Percentiles rank a stretch among this genome's conserved stretches.
Evolutionary conservation across 2,888 invertebrate genomes (phyloP).

Genomic region (Drosophila bunnanda): DNA sequence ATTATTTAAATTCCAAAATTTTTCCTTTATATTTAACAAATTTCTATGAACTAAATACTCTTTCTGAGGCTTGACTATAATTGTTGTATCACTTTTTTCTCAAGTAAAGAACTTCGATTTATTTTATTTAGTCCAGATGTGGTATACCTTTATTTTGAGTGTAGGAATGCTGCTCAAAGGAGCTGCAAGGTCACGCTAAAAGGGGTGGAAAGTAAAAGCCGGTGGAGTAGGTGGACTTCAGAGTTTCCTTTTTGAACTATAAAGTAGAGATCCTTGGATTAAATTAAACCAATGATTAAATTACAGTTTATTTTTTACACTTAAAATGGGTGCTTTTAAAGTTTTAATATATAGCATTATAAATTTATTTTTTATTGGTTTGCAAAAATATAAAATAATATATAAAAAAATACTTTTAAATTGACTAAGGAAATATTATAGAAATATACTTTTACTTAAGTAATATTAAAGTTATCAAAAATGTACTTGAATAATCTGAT

Average conservation of each 20-base stretch:
- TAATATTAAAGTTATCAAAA: not conserved
- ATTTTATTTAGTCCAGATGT: not conserved
- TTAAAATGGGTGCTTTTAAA: not conserved
- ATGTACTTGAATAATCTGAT: no score
- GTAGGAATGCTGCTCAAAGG: conserved; percentile 20
- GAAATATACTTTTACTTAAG: no score
- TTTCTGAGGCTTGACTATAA: not conserved
- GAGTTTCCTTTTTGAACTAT: not conserved
- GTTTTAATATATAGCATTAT: not conserved
- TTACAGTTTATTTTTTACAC: not conserved
- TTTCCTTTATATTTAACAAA: no score
- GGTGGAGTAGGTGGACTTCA: conserved; percentile 3
- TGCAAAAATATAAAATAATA: no score
- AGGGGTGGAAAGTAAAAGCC: conserved; percentile 5
- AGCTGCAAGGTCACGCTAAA: conserved; percentile 25
- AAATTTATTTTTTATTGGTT: no score
- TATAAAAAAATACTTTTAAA: not conserved
- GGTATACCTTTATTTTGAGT: not conserved
- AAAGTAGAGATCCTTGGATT: not conserved
- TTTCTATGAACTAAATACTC: not conserved
- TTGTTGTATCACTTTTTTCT: not conserved
- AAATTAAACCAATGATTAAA: not conserved
- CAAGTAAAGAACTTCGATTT: not conserved
- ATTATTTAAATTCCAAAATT: not conserved
- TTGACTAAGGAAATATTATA: not conserved